Evolutionary conservation across 2,797 vertebrate species (phyloP), one percentile per base, ranked within the genome.

Genomic region (Simalia tracyae): DNA sequence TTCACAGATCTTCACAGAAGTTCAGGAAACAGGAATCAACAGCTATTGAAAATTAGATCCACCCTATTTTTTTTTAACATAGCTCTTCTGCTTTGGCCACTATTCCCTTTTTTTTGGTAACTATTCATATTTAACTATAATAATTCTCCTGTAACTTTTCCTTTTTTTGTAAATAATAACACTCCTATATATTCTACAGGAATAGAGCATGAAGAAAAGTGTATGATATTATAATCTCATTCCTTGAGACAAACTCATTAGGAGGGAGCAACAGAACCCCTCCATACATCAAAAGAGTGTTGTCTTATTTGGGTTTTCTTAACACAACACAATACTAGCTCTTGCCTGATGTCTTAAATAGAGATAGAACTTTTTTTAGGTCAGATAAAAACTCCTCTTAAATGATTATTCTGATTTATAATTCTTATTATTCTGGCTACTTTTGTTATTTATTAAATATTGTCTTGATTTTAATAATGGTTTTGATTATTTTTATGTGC

Each of bases 11-110:
- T 31, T 9, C 84, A 56, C 64, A 36, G 26, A 14, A 76, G 10
- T 3, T 7, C 56, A 92, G 60, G 63, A 66, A 86, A 88, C 24
- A 12, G 84, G 15, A 28, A 91, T 84, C 86, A 87, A 91, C 81
- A 90, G 95, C 90, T 81, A 19, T 46, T 81, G 36, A 81, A 81
- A 81, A 46, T 81, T 81, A 81, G 72, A 81, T 81, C 72, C 36
- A 81, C 36, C 42, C 36, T 81, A 42, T 72, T 60, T 72, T 81
- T 24, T 46, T 46, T 81, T 24, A 81, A 7, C 36, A 46, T 36
- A 46, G 72, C 8, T 81, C 72, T 81, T 81, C 19, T 81, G 72
- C 19, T 81, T 10, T 10, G 60, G 60, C 19, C 22, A 24, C 24
- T 5, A 5, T 61, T 61, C 22, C 60, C 60, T 61, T 24, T 61